phyloP scores from a whole-genome alignment of 1,140 invertebrate genomes.

The Cylas formicarius region DNA sequence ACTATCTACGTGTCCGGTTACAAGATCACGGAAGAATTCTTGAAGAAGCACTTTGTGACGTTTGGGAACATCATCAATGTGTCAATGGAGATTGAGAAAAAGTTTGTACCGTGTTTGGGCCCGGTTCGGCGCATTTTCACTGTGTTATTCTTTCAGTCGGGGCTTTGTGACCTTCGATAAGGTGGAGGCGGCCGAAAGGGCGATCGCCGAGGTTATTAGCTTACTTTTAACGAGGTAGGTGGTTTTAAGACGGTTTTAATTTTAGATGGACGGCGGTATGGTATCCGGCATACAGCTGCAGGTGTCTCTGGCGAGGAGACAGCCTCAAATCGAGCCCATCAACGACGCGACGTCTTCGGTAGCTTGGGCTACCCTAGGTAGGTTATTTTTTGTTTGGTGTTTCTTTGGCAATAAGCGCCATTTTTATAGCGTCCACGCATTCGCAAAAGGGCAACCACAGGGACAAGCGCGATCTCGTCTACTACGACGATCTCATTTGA shows the following conservation, averaged over 20 bases:
- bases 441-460: constrained; percentile 74
- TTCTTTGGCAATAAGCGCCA: background rate
- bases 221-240: constrained; percentile 15
- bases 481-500: constrained; percentile 69
- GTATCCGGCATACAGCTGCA: constrained; percentile 70
- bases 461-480: constrained; percentile 61
- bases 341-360: constrained; percentile 70
- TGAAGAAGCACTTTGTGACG: constrained; percentile 70
- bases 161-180: constrained; percentile 92
- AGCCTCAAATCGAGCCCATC: constrained; percentile 72
- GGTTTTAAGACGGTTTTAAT: constrained; percentile 21
- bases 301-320: constrained; percentile 74
- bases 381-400: constrained; percentile 12
- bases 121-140: constrained; percentile 15
- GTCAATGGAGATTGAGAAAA: constrained; percentile 83
- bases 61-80: constrained; percentile 80
- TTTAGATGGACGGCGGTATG: constrained; percentile 70
- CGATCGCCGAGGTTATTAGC: constrained; percentile 74
- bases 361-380: constrained; percentile 72
- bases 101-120: constrained; percentile 51
- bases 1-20: constrained; percentile 81
- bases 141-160: constrained; percentile 53
- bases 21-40: constrained; percentile 74
- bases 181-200: constrained; percentile 74
- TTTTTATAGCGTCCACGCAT: constrained; percentile 58